Evolutionary conservation across 2,113 vertebrate genomes (phyloP).

Genomic region (Chiloscyllium plagiosum): DNA sequence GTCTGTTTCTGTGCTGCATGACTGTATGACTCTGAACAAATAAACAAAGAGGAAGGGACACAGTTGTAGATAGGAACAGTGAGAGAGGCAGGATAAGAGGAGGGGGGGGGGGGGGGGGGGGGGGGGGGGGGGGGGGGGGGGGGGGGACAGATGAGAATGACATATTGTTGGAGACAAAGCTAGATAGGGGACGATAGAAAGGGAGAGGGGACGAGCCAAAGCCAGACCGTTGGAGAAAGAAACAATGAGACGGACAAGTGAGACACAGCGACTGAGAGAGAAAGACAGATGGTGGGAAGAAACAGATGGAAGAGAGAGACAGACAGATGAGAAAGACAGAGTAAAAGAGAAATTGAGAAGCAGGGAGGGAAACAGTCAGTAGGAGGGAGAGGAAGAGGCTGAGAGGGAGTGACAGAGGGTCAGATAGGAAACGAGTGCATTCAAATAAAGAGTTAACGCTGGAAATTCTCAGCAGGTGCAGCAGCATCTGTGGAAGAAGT

Average conservation of each 20-base stretch:
- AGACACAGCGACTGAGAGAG: background rate
- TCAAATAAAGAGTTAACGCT: no score
- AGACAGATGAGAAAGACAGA: conserved; percentile 27
- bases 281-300: background rate
- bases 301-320: background rate
- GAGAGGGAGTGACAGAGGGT: background rate
- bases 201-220: background rate
- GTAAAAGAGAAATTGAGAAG: background rate
- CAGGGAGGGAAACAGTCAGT: background rate
- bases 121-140: background rate
- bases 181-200: background rate
- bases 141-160: background rate
- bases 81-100: background rate
- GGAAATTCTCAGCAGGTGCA: no score
- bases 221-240: background rate
- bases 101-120: background rate
- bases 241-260: no score
- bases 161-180: background rate
- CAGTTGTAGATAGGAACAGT: background rate
- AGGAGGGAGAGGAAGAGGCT: no score
- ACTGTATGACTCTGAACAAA: no score
- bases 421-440: no score
- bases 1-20: no score
- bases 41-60: background rate
- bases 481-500: no score